phyloP scores from a whole-genome alignment of 2,888 invertebrate species.

The Caenorhabditis sp. region DNA sequence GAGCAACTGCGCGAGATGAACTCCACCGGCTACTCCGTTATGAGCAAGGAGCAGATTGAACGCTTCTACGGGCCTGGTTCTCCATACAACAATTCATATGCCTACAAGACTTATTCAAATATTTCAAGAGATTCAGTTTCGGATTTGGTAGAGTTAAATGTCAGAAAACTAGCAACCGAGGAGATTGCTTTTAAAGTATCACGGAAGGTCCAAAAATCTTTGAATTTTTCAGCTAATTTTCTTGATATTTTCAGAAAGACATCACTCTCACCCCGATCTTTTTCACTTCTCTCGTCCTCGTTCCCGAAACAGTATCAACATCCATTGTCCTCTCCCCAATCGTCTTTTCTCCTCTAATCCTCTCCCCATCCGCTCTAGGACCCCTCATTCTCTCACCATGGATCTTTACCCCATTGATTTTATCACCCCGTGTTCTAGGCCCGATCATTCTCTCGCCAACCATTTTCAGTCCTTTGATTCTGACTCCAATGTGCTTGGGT shows the following conservation, averaged over 20 bases:
- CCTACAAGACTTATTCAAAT: slow-evolving; percentile 18
- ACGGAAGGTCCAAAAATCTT: slow-evolving; percentile 13
- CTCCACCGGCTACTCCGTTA: slow-evolving; percentile 57
- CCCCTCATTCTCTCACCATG: slow-evolving; percentile 37
- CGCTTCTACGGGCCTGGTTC: slow-evolving; percentile 59
- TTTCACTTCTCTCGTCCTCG: background rate
- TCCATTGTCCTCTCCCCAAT: slow-evolving; percentile 33
- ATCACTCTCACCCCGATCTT: background rate
- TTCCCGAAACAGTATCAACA: slow-evolving; percentile 12
- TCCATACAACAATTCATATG: slow-evolving; percentile 39
- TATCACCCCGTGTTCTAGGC: slow-evolving; percentile 56
- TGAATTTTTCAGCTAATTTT: no score
- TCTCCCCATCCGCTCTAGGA: slow-evolving; percentile 30
- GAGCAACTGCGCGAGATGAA: slow-evolving; percentile 59
- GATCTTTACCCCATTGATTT: slow-evolving; percentile 48
- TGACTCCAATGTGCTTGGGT: slow-evolving; percentile 58
- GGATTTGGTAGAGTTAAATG: slow-evolving; percentile 26
- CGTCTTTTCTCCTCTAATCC: slow-evolving; percentile 27
- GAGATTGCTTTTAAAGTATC: slow-evolving; percentile 32
- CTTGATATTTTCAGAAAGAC: slow-evolving; percentile 7
- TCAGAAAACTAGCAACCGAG: slow-evolving; percentile 36
- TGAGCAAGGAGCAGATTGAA: slow-evolving; percentile 53
- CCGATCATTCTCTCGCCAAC: slow-evolving; percentile 60
- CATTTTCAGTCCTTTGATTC: slow-evolving; percentile 62
- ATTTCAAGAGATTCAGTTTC: slow-evolving; percentile 20